Conservation (phyloP, 2,888 invertebrate species). For the Zonitis immaculata region DNA sequence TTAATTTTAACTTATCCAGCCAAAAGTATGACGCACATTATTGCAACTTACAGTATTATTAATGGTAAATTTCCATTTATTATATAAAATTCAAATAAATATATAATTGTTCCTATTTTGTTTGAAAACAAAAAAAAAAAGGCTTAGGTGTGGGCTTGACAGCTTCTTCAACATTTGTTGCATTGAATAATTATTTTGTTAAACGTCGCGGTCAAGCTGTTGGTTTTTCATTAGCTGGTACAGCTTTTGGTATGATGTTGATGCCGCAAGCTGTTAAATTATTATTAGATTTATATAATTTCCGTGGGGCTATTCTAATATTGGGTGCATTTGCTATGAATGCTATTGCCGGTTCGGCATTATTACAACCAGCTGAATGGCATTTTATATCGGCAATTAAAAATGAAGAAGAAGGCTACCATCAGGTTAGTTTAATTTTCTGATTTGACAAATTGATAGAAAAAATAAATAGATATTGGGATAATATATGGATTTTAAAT, state of each 20-base stretch:
- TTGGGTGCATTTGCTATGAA: slow-evolving; percentile 65
- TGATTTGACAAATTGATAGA: no score
- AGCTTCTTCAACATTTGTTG: slow-evolving; percentile 72
- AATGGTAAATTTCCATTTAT: slow-evolving; percentile 70
- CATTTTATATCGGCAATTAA: slow-evolving; percentile 59
- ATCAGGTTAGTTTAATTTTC: slow-evolving; percentile 41
- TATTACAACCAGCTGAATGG: slow-evolving; percentile 68
- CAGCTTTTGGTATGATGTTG: slow-evolving; percentile 72
- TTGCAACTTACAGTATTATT: slow-evolving; percentile 69
- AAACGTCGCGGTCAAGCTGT: slow-evolving; percentile 75
- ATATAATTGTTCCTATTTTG: no score
- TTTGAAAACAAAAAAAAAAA: no score
- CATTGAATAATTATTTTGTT: slow-evolving; percentile 71
- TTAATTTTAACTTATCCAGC: slow-evolving; percentile 65
- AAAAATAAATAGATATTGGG: not conserved
- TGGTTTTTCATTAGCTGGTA: slow-evolving; percentile 74
- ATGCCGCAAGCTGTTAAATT: slow-evolving; percentile 71
- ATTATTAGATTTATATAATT: slow-evolving; percentile 59
- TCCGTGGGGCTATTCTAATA: slow-evolving; percentile 64
- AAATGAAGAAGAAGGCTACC: slow-evolving; percentile 51
- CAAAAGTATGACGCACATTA: slow-evolving; percentile 65
- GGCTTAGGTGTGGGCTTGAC: slow-evolving; percentile 74
- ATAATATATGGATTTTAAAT: slow-evolving; percentile 17
- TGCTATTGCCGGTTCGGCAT: slow-evolving; percentile 60
- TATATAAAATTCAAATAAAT: no score